phyloP scores from a whole-genome alignment of 2,113 vertebrate genomes.

The Glaucomys volans region DNA sequence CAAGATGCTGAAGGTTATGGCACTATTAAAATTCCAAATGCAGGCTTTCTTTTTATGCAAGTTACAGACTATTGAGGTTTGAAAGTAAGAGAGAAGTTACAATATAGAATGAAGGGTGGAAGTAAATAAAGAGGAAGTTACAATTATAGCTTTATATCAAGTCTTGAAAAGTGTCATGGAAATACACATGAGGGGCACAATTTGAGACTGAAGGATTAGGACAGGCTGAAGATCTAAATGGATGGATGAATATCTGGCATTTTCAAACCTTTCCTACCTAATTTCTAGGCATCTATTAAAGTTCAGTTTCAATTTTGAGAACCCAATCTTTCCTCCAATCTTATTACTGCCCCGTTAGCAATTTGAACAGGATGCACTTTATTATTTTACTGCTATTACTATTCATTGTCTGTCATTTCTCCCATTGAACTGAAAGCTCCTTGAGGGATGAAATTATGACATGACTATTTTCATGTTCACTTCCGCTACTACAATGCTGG shows the following conservation, averaged over 20 bases:
- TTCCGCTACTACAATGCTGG: background rate
- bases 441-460: background rate
- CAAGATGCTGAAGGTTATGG: background rate
- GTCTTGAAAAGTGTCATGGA: background rate
- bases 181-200: background rate
- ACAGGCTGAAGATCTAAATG: background rate
- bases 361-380: background rate
- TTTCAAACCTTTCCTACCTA: background rate
- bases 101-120: background rate
- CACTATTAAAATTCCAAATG: conserved; percentile 47
- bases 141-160: background rate
- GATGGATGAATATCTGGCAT: background rate
- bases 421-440: background rate
- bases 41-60: background rate
- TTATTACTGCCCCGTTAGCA: background rate
- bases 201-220: background rate
- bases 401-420: background rate
- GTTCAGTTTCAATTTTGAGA: background rate
- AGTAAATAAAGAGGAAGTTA: background rate
- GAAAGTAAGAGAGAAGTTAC: conserved; percentile 39
- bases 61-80: background rate
- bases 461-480: background rate
- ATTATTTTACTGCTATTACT: conserved; percentile 6
- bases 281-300: background rate
- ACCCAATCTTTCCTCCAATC: background rate